Evolutionary conservation across 1,140 invertebrate genomes (phyloP), one percentile per base, ranked within the genome.

Genomic region (Ectropis grisescens): DNA sequence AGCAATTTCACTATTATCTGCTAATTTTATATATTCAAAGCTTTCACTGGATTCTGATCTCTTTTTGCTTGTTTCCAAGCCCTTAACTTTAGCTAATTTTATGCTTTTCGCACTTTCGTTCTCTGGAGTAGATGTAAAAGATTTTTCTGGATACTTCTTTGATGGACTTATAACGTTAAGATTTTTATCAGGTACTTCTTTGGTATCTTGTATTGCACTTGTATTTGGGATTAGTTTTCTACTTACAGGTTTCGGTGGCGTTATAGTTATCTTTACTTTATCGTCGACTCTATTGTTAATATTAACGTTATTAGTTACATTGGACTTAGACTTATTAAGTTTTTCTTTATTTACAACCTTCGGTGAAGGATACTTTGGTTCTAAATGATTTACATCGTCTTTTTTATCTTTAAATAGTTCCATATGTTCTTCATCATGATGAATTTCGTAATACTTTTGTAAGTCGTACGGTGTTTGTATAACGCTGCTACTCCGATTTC

Each of bases 381-480:
- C 54, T 25, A 29, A 35, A 28, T 58, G 36, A 22, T 37, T 57
- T 13, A 39, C 25, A 27, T 56, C 29, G 28, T 59, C 55, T 23
- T 54, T 50, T 37, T 67, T 72, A 45, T 80, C 71, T 36, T 70
- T 82, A 29, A 66, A 52, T 7, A 67, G 55, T 28, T 71, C 68
- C 57, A 71, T 60, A 42, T 83, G 79, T 49, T 79, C 79, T 36
- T 80, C 67, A 49, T 83, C 79, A 11, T 58, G 52, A 50, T 82
- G 75, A 27, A 82, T 58, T 67, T 82, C 75, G 13, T 76, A 76
- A 58, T 84, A 82, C 45, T 82, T 79, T 48, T 84, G 74, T 41
- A 84, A 53, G 41, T 84, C 82, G 41, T 82, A 82, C 2, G 82
- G 80, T 26, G 80, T 82, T 54, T 84, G 79, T 49, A 82, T 82